These are phyloP conservation scores for Centropus unirufus DNA, from an alignment of 2,113 vertebrate genomes.

Conservation along the genomic window DNA sequence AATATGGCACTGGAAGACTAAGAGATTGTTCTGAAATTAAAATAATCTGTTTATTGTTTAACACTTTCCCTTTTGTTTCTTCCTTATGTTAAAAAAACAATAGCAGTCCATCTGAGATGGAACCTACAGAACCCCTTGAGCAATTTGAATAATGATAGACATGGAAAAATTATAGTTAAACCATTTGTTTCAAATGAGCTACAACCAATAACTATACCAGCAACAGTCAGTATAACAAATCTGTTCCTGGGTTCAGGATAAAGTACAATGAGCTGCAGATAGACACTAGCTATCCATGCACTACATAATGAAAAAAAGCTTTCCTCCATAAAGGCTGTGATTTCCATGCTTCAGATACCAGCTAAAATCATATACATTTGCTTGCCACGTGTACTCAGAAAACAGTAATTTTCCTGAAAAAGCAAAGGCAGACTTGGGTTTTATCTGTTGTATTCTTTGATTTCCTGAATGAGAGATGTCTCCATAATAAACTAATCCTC, in stretches of 20 bases:
- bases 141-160: constrained; percentile 31
- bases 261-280: neutral
- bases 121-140: constrained; percentile 18
- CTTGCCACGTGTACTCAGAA: constrained; percentile 37
- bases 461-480: neutral
- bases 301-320: neutral
- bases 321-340: neutral
- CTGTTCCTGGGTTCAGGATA: constrained; percentile 21
- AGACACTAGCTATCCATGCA: neutral
- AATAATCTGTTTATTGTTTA: neutral
- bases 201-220: constrained; percentile 38
- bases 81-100: neutral
- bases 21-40: constrained; percentile 16
- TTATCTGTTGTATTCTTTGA: neutral
- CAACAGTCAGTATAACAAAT: neutral
- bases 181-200: constrained; percentile 47
- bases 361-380: constrained; percentile 41
- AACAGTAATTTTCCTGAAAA: neutral
- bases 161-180: constrained; percentile 47
- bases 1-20: neutral
- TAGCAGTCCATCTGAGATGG: constrained; percentile 13
- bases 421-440: neutral
- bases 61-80: constrained; percentile 16
- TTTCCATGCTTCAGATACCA: constrained; percentile 32
- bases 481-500: neutral